These are phyloP conservation scores for Helicoverpa zea DNA, from an alignment of 1,140 invertebrate genomes.

Conservation along the genomic window DNA sequence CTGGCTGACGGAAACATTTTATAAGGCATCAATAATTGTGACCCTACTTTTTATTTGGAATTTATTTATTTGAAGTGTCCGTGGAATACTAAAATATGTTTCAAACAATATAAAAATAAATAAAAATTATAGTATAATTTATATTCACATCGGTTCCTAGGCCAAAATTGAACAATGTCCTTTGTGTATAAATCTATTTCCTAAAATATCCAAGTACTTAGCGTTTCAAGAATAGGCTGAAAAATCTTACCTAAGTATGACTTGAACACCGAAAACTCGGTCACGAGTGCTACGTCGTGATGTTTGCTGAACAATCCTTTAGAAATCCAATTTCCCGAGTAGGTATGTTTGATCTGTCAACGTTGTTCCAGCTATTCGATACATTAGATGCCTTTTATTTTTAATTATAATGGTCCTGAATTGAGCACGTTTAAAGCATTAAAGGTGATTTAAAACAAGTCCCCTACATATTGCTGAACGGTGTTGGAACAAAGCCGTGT, in stretches of 20 bases:
- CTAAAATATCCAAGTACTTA: no score
- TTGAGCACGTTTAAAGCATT: constrained; percentile 4
- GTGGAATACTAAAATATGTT: no score
- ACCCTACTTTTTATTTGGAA: no score
- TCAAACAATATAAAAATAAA: no score
- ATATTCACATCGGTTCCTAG: no score
- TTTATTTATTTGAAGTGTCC: no score
- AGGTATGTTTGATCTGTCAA: constrained; percentile 37
- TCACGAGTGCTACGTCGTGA: constrained; percentile 46
- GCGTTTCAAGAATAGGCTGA: constrained; percentile 38
- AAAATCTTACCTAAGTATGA: constrained; percentile 22
- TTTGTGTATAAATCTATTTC: no score
- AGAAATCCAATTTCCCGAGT: constrained; percentile 58
- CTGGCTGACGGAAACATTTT: no score
- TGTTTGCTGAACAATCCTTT: constrained; percentile 56
- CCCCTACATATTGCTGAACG: constrained; percentile 21
- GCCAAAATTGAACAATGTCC: no score
- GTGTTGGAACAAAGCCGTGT: constrained; percentile 29
- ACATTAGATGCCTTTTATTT: constrained; percentile 22
- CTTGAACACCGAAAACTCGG: constrained; percentile 52
- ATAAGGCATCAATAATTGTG: no score
- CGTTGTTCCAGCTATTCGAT: constrained; percentile 22
- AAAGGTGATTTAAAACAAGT: constrained; percentile 9
- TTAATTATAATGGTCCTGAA: neutral
- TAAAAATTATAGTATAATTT: no score